Conservation (phyloP, 92 coral and sea anemone species). For the Siderastrea siderea region DNA sequence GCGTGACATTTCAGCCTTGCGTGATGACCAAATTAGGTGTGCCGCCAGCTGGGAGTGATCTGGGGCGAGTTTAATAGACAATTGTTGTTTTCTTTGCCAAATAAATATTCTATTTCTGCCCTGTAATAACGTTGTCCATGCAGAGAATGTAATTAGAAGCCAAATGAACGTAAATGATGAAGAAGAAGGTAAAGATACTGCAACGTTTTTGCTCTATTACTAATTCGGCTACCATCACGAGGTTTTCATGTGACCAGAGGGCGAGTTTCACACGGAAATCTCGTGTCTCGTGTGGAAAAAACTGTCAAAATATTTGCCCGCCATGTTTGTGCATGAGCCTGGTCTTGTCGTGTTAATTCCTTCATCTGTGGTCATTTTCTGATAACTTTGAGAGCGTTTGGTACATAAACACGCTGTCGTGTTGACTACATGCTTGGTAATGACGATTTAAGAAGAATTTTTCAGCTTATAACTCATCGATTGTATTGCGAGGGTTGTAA, state of each 20-base stretch:
- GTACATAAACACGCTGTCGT: not conserved
- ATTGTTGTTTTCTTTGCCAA: not conserved
- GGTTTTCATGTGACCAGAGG: conserved; percentile 28
- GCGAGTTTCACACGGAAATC: conserved; percentile 19
- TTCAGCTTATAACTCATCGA: not conserved
- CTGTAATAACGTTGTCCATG: not conserved
- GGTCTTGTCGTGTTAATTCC: conserved; percentile 7
- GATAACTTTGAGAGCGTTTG: not conserved
- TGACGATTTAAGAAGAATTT: not conserved
- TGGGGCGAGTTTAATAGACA: conserved; percentile 7
- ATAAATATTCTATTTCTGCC: not conserved
- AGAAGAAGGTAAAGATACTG: not conserved
- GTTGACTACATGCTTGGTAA: not conserved
- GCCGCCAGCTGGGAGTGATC: not conserved
- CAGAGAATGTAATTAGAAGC: too few relatives aligned
- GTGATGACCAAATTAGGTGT: not conserved
- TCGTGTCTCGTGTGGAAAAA: not conserved
- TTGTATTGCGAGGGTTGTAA: conserved; percentile 13
- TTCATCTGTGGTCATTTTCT: not conserved
- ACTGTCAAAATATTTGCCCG: conserved; percentile 42
- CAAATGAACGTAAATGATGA: not conserved
- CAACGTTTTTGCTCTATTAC: not conserved
- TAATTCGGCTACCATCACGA: not conserved
- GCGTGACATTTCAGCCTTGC: too few relatives aligned
- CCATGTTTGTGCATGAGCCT: conserved; percentile 22